Conservation (phyloP, 2,113 vertebrate genomes). For the Loxodonta africana region DNA sequence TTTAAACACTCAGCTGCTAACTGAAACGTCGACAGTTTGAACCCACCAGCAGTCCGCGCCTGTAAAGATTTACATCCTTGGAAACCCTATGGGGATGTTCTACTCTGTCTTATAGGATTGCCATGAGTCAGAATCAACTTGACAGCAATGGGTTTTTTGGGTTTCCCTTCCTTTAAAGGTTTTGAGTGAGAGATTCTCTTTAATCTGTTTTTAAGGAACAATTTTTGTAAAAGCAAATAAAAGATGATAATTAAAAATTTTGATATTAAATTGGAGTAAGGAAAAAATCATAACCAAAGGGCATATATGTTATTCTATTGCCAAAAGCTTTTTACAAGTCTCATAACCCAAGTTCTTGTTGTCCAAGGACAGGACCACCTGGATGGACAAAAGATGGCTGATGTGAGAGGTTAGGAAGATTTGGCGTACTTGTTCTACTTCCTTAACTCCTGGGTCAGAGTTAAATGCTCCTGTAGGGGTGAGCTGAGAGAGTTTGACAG, state of each 20-base stretch:
- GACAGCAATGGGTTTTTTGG: neutral
- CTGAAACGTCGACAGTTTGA: neutral
- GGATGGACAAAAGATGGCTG: neutral
- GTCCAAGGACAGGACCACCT: neutral
- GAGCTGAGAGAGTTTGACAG: neutral
- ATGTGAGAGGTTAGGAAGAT: neutral
- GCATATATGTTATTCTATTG: neutral
- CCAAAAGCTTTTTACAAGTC: neutral
- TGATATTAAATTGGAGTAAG: slow-evolving; percentile 39
- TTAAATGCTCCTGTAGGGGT: neutral
- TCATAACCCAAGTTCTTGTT: slow-evolving; percentile 24
- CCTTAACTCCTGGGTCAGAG: neutral
- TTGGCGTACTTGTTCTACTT: neutral
- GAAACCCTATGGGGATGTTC: neutral
- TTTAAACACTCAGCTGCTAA: neutral
- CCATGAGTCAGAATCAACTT: neutral
- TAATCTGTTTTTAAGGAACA: slow-evolving; percentile 8
- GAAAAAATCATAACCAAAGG: neutral
- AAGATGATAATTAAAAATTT: slow-evolving; percentile 19
- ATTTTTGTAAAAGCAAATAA: neutral
- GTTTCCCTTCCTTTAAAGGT: neutral
- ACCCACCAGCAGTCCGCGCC: neutral
- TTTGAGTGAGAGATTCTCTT: slow-evolving; percentile 38
- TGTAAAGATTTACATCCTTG: neutral
- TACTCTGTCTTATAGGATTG: neutral